Conservation (phyloP, 1,140 invertebrate species). For the Drosophila jambulina region DNA sequence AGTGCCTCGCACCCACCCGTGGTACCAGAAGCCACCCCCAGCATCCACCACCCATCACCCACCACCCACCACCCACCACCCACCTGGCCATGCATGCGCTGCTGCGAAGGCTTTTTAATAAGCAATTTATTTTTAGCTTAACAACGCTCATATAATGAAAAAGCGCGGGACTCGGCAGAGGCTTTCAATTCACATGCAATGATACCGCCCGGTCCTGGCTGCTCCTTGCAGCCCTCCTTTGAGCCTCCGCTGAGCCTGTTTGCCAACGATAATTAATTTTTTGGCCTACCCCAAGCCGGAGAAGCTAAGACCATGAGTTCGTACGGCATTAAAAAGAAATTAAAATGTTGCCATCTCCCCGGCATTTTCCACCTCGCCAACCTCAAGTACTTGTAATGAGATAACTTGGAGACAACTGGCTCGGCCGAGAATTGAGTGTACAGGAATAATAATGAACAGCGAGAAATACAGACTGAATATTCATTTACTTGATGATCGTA, state of each 20-base stretch:
- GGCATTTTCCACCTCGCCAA: slow-evolving; percentile 43
- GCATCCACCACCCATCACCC: not conserved
- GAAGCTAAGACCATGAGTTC: slow-evolving; percentile 64
- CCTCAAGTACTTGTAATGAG: slow-evolving; percentile 41
- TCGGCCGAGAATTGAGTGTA: slow-evolving; percentile 18
- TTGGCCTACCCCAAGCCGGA: slow-evolving; percentile 49
- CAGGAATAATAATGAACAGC: slow-evolving; percentile 30
- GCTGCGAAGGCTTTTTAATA: slow-evolving; percentile 73
- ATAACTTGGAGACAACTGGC: slow-evolving; percentile 42
- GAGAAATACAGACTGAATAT: slow-evolving; percentile 4
- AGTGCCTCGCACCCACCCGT: slow-evolving; percentile 49
- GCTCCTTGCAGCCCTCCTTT: slow-evolving; percentile 5
- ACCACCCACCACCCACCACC: slow-evolving; percentile 8
- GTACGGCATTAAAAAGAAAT: slow-evolving; percentile 78
- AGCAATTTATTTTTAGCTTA: slow-evolving; percentile 82
- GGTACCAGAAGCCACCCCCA: not conserved
- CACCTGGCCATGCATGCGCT: slow-evolving; percentile 35
- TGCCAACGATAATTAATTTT: slow-evolving; percentile 78
- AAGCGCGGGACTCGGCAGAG: slow-evolving; percentile 56
- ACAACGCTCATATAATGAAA: slow-evolving; percentile 77
- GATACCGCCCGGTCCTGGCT: slow-evolving; percentile 23
- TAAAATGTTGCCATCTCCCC: slow-evolving; percentile 51
- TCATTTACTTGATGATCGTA: slow-evolving; percentile 6
- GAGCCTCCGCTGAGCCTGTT: slow-evolving; percentile 41
- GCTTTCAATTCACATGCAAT: slow-evolving; percentile 64